These are phyloP conservation scores for Coelinius sp. DNA, from an alignment of 2,888 invertebrate genomes.

Conservation along the genomic window DNA sequence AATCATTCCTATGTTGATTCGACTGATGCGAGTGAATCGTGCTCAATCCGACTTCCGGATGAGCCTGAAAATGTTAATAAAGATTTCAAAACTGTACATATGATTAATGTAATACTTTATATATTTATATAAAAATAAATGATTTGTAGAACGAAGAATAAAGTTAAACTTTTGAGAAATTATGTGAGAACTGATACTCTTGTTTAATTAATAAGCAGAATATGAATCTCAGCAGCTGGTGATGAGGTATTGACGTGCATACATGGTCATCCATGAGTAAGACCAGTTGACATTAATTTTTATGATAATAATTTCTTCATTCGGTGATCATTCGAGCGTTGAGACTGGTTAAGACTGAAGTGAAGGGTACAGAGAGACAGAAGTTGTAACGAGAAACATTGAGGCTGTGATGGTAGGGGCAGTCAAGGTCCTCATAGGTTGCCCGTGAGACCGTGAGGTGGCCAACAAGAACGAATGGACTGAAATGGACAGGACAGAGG, in stretches of 20 bases:
- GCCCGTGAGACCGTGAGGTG: constrained; percentile 34
- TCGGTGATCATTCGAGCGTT: neutral
- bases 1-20: neutral
- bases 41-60: neutral
- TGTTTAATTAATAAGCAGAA: neutral
- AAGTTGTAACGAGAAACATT: neutral
- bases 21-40: constrained; percentile 12
- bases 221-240: too few relatives aligned
- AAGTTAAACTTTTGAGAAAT: neutral
- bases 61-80: neutral
- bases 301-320: neutral
- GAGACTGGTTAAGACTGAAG: neutral
- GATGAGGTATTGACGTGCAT: neutral
- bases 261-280: neutral
- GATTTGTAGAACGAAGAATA: neutral
- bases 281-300: neutral
- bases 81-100: constrained; percentile 1
- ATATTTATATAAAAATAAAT: constrained; percentile 16
- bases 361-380: neutral
- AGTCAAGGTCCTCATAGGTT: constrained; percentile 24
- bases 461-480: constrained; percentile 27
- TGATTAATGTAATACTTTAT: constrained; percentile 17
- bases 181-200: neutral
- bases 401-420: neutral
- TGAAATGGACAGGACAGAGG: constrained; percentile 40